Evolutionary conservation across 2,797 vertebrate genomes (phyloP), one percentile per base, ranked within the genome.

Genomic region (Taeniopygia guttata): DNA sequence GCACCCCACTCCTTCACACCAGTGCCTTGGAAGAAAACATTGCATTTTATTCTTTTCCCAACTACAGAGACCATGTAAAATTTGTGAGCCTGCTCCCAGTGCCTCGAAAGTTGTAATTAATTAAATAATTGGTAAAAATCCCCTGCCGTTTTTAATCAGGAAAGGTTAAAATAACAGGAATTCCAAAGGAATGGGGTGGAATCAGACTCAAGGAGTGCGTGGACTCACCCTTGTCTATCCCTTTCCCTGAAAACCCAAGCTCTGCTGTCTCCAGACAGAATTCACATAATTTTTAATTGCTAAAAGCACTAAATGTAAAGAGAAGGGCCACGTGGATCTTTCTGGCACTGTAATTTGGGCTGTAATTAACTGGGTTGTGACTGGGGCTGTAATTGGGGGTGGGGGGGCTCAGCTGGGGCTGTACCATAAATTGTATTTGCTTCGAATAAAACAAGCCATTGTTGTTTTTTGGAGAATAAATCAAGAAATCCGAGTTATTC

Each of bases 351-450:
- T 32, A 40, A 40, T 49, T 6, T 16, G 32, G 75, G 16, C 42
- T 90, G 66, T 38, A 40, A 38, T 48, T 48, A 42, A 30, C 32
- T 40, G 8, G 58, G 58, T 11, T 38, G 36, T 32, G 32, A 43
- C 13, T 63, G 12, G 43, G 46, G 58, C 9, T 52, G 25, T 14
- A 55, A 29, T 26, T 18, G 56, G 16, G 78, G 17, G 38, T 40
- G 20, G 29, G 27, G 45, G 29, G 42, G 63, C 32, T 94, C 25
- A 49, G 78, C 70, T 74, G 76, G 62, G 46, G 62, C 48, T 76
- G 84, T 95, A 89, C 72, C 62, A 90, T 75, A 93, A 79, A 67
- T 34, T 75, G 56, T 68, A 15, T 77, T 90, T 78, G 81, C 90
- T 93, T 94, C 34, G 27, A 95, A 84, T 90, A 73, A 94, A 74